These are phyloP conservation scores for Dryoscopus gambensis DNA, from an alignment of 2,113 vertebrate species.

Conservation along the genomic window DNA sequence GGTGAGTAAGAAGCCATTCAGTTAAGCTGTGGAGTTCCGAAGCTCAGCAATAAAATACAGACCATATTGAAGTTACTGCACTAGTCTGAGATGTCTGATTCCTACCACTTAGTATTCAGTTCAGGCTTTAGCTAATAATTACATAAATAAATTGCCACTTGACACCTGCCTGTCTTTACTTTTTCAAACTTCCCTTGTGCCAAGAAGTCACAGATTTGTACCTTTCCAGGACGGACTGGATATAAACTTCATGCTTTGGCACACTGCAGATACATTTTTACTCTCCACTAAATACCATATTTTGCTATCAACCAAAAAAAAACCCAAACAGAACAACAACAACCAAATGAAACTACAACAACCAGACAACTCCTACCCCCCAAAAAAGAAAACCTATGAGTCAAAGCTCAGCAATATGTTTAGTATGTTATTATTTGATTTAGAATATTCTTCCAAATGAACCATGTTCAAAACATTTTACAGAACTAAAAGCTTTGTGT, in stretches of 20 bases:
- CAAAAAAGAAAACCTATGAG: background rate
- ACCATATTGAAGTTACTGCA: background rate
- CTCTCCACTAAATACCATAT: background rate
- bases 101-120: background rate
- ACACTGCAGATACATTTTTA: background rate
- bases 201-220: background rate
- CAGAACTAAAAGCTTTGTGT: background rate
- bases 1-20: background rate
- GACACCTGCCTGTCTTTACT: background rate
- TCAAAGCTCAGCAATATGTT: background rate
- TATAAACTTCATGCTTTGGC: background rate
- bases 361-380: background rate
- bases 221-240: background rate
- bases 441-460: background rate
- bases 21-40: background rate
- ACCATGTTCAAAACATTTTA: conserved; percentile 18
- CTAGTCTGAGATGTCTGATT: background rate
- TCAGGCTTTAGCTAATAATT: background rate
- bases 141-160: background rate
- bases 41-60: background rate
- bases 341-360: background rate
- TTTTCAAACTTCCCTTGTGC: background rate
- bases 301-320: background rate
- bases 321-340: background rate
- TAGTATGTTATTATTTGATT: background rate